These are phyloP conservation scores for Enteromius unitaeniatus DNA, from an alignment of 2,797 vertebrate species.

Conservation along the genomic window DNA sequence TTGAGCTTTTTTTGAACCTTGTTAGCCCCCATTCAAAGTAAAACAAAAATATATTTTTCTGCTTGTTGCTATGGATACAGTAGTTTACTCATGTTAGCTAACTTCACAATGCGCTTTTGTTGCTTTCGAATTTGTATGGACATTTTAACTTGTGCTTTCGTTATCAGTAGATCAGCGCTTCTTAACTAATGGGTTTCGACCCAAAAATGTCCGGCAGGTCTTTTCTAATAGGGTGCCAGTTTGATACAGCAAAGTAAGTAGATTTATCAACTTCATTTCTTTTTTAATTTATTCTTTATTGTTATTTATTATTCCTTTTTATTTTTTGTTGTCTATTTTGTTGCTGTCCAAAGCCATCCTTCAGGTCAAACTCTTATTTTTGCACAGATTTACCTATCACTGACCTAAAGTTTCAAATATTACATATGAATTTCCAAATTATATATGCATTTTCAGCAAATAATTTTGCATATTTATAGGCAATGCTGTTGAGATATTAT, in stretches of 20 bases:
- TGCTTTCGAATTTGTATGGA: background rate
- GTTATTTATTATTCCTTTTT: background rate
- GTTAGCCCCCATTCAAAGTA: conserved; percentile 43
- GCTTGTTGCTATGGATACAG: conserved; percentile 47
- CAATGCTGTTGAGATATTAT: background rate
- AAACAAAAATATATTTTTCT: conserved; percentile 28
- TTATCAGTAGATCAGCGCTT: background rate
- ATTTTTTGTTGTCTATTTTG: background rate
- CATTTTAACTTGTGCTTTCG: background rate
- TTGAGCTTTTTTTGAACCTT: conserved; percentile 34
- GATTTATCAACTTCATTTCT: background rate
- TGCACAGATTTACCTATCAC: background rate
- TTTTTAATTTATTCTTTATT: background rate
- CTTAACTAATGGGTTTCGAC: background rate
- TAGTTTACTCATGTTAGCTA: conserved; percentile 3
- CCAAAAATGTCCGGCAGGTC: background rate
- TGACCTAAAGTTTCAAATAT: background rate
- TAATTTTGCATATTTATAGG: background rate
- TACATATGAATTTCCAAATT: background rate
- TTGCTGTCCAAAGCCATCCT: too few species aligned
- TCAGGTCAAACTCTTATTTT: background rate
- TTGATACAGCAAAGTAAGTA: background rate
- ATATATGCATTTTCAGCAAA: background rate
- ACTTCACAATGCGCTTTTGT: background rate
- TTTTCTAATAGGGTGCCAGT: background rate